Percentiles rank a stretch among this genome's conserved stretches.
These are phyloP conservation scores for Nasonia longicornis DNA, from an alignment of 1,140 invertebrate species.

Conservation along the genomic window DNA sequence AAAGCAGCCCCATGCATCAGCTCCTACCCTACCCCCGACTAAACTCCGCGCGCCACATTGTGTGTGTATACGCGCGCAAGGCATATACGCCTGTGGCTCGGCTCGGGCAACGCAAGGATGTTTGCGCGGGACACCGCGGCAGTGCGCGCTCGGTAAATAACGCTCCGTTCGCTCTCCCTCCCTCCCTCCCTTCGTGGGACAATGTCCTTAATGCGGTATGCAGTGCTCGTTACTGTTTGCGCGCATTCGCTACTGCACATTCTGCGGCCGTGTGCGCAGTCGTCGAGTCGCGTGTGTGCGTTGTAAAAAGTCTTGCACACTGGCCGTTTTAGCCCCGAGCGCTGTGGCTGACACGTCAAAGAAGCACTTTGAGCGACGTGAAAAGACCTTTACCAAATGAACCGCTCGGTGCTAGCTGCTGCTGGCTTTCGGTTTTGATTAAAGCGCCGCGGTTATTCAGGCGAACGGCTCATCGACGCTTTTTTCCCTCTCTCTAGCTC, in stretches of 20 bases:
- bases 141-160: conserved; percentile 22
- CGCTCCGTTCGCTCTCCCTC: neutral
- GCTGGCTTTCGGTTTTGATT: neutral
- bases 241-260: neutral
- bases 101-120: conserved; percentile 2
- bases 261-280: neutral
- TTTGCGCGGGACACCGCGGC: conserved; percentile 6
- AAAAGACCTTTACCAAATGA: conserved; percentile 4
- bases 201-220: conserved; percentile 29
- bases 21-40: neutral
- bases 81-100: neutral
- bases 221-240: neutral
- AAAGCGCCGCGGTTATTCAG: neutral
- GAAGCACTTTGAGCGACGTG: neutral
- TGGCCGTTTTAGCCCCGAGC: neutral
- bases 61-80: neutral
- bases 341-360: conserved; percentile 6
- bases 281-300: neutral
- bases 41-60: neutral
- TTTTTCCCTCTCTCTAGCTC: neutral
- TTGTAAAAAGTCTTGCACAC: neutral
- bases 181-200: neutral
- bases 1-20: conserved; percentile 3
- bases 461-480: neutral
- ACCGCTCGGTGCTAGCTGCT: neutral